phyloP scores from a whole-genome alignment of 2,888 invertebrate genomes.

The Clivina fossor region DNA sequence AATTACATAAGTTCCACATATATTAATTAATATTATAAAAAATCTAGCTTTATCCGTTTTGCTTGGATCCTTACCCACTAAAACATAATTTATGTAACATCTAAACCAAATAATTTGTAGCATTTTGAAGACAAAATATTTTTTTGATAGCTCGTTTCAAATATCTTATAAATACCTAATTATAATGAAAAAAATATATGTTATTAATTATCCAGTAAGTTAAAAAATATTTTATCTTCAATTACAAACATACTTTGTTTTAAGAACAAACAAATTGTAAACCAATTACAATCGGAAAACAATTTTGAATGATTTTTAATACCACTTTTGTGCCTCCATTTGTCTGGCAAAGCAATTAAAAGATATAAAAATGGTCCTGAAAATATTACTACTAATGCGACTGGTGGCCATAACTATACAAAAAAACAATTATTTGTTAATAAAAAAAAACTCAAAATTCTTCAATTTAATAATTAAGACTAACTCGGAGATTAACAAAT shows the following conservation, averaged over 20 bases:
- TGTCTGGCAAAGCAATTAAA: constrained; percentile 65
- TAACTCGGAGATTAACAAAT: no score
- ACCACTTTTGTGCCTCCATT: constrained; percentile 56
- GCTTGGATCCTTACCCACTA: constrained; percentile 63
- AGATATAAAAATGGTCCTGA: constrained; percentile 71
- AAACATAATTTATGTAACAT: constrained; percentile 38
- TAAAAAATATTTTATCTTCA: constrained; percentile 11
- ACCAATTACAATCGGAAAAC: constrained; percentile 70
- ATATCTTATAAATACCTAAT: background rate
- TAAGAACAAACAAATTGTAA: constrained; percentile 68
- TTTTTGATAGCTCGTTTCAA: background rate
- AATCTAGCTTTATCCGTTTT: constrained; percentile 67
- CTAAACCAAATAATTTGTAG: no score
- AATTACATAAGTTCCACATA: constrained; percentile 76
- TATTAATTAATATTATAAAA: constrained; percentile 68
- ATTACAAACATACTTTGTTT: constrained; percentile 63
- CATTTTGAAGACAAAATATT: no score
- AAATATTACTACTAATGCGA: constrained; percentile 64
- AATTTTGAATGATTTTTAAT: constrained; percentile 49
- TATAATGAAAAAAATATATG: background rate
- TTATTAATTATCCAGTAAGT: background rate
- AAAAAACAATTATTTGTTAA: background rate
- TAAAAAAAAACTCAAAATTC: background rate
- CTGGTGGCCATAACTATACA: constrained; percentile 65
- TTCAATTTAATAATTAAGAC: no score